A percentile compares a stretch with the other conserved stretches of the same genome.
Conservation (phyloP, 1,140 invertebrate genomes). For the Cataglyphis hispanica region DNA sequence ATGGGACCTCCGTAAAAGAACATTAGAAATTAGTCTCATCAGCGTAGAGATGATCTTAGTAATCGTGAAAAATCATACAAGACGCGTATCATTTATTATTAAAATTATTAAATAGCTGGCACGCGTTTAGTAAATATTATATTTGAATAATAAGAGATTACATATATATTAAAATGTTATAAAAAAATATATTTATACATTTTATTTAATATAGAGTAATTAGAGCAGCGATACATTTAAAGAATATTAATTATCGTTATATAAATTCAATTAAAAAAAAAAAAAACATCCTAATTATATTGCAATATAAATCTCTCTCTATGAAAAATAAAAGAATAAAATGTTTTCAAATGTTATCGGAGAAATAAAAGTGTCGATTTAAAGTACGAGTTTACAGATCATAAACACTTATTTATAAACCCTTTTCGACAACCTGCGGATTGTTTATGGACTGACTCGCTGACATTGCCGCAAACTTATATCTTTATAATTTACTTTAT, state of each 20-base stretch:
- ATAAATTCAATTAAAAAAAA: background rate
- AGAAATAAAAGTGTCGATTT: background rate
- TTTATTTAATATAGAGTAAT: no score
- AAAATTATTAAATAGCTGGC: no score
- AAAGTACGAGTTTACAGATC: background rate
- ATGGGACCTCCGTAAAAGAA: background rate
- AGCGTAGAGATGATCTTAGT: background rate
- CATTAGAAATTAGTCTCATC: constrained; percentile 3
- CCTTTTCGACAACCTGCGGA: background rate
- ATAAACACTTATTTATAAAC: background rate
- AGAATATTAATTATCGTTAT: background rate
- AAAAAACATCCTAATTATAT: background rate
- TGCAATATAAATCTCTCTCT: background rate
- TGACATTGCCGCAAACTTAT: background rate
- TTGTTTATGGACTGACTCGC: background rate
- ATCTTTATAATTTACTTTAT: constrained; percentile 1
- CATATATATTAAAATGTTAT: no score
- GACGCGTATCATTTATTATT: no score
- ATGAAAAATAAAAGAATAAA: background rate
- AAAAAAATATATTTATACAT: no score
- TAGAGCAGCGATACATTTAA: background rate
- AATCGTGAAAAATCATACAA: background rate
- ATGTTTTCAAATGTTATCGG: background rate
- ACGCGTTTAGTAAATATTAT: no score
- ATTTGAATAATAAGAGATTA: no score